These are phyloP conservation scores for Drosophila hydei DNA, from an alignment of 1,140 invertebrate species.

Conservation along the genomic window DNA sequence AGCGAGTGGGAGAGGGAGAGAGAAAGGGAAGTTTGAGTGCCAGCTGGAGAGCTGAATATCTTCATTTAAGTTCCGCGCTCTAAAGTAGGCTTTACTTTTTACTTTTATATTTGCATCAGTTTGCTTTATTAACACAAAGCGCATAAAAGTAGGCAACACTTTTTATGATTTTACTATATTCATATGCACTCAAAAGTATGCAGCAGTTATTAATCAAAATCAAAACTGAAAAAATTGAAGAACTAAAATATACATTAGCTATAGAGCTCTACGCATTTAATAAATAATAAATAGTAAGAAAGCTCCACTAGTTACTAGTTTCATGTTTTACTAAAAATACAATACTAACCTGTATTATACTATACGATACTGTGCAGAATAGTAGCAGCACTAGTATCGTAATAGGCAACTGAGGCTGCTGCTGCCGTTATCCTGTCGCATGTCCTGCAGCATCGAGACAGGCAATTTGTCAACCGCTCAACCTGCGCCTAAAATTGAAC, in stretches of 20 bases:
- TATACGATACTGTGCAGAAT: too few species aligned
- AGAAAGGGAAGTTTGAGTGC: not conserved
- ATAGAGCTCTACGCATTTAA: too few species aligned
- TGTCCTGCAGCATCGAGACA: constrained; percentile 5
- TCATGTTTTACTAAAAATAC: too few species aligned
- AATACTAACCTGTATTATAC: too few species aligned
- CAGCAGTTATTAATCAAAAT: not conserved
- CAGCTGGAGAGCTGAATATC: not conserved
- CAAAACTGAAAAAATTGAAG: too few species aligned
- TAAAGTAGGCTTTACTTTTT: constrained; percentile 3
- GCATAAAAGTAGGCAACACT: constrained; percentile 43
- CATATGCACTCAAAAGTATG: not conserved
- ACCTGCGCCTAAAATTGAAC: constrained; percentile 68
- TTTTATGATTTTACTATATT: not conserved
- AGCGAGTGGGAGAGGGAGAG: not conserved
- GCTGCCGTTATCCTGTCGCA: not conserved
- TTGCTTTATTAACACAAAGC: too few species aligned
- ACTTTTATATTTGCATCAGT: too few species aligned
- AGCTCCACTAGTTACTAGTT: too few species aligned
- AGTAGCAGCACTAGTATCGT: too few species aligned
- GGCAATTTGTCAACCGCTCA: constrained; percentile 22
- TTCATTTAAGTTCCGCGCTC: not conserved
- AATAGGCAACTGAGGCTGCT: not conserved
- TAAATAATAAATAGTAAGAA: too few species aligned
- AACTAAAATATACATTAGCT: too few species aligned